Percentiles rank a stretch among this genome's conserved stretches.
Conservation (phyloP, 2,113 vertebrate genomes). For the Myrmecophaga tridactyla region DNA sequence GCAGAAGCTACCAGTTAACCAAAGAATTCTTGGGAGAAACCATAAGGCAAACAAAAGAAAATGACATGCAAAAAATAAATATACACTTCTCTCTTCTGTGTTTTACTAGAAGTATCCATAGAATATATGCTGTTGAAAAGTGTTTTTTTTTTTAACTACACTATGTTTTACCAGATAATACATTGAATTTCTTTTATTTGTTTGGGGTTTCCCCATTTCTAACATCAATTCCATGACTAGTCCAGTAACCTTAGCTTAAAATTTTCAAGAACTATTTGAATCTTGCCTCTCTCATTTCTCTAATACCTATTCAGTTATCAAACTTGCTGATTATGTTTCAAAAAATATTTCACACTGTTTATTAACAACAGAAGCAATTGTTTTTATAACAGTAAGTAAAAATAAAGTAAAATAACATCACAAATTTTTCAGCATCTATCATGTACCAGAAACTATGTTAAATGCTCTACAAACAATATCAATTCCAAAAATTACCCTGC, state of each 20-base stretch:
- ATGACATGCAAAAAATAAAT: neutral
- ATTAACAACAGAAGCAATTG: neutral
- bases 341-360: neutral
- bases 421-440: no score
- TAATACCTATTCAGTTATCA: neutral
- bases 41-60: neutral
- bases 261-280: neutral
- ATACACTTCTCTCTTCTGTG: neutral
- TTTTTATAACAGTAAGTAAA: neutral
- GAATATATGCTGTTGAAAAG: neutral
- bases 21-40: neutral
- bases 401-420: neutral
- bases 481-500: neutral
- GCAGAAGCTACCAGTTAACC: neutral
- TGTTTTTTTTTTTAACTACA: neutral
- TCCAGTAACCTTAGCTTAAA: neutral
- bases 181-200: neutral
- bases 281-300: neutral
- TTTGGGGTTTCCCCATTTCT: neutral
- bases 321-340: neutral
- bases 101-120: neutral
- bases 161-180: neutral
- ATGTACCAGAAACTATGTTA: neutral
- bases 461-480: neutral
- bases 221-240: neutral